Evolutionary conservation across 2,797 vertebrate genomes (phyloP).

Genomic region (Moxostoma hubbsi): DNA sequence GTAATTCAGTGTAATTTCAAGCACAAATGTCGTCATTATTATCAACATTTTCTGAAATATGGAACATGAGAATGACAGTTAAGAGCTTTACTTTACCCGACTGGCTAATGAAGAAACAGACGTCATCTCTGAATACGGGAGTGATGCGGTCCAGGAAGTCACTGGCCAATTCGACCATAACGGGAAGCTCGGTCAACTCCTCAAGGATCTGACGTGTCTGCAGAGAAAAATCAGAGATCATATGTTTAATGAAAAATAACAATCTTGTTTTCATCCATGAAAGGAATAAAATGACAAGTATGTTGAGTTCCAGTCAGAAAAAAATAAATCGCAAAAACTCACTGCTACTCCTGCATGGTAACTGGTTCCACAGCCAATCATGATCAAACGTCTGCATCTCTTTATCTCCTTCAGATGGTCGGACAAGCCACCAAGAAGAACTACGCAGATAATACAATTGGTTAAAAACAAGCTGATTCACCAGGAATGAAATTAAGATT

Average conservation of each 20-base stretch:
- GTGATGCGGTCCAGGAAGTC: slow-evolving; percentile 96
- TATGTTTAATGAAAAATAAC: background rate
- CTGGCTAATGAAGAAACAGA: slow-evolving; percentile 96
- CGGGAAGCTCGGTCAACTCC: slow-evolving; percentile 92
- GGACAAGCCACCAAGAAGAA: slow-evolving; percentile 91
- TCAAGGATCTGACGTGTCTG: slow-evolving; percentile 94
- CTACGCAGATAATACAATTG: slow-evolving; percentile 67
- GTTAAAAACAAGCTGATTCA: background rate
- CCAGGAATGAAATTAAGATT: background rate
- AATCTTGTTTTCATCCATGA: too few species aligned
- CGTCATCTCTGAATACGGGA: slow-evolving; percentile 94
- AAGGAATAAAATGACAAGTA: too few species aligned
- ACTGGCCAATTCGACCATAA: slow-evolving; percentile 97
- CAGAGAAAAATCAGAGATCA: slow-evolving; percentile 21
- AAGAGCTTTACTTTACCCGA: slow-evolving; percentile 75
- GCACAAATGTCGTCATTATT: background rate
- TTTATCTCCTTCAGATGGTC: slow-evolving; percentile 95
- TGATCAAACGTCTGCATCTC: slow-evolving; percentile 88
- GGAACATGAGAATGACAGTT: background rate
- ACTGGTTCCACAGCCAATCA: slow-evolving; percentile 96
- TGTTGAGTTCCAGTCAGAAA: too few species aligned
- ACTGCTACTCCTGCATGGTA: slow-evolving; percentile 94
- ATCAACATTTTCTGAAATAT: background rate
- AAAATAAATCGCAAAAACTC: slow-evolving; percentile 63
- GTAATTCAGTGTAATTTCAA: slow-evolving; percentile 1